phyloP scores from a whole-genome alignment of 2,888 invertebrate genomes.

The Sminthurinus aureus region DNA sequence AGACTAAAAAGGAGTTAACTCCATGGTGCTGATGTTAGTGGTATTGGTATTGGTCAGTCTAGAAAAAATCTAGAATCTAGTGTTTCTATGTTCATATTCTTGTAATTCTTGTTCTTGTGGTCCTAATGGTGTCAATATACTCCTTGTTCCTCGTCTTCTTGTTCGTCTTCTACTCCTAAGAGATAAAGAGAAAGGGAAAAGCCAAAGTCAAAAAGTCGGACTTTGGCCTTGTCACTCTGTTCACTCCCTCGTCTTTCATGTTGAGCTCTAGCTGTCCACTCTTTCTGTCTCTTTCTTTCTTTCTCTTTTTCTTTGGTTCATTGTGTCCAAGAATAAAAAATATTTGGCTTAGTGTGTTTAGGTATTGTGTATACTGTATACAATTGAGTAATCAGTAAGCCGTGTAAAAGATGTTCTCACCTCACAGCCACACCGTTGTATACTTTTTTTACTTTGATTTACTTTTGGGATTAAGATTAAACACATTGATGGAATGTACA shows the following conservation, averaged over 20 bases:
- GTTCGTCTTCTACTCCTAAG: background rate
- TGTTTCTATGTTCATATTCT: background rate
- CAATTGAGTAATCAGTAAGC: background rate
- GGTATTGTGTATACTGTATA: no score
- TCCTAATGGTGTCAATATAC: background rate
- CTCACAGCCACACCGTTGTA: no score
- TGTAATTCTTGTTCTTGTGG: background rate
- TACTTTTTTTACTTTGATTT: background rate
- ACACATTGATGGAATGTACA: background rate
- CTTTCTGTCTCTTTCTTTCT: background rate
- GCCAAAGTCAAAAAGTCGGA: background rate
- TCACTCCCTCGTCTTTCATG: conserved; percentile 4
- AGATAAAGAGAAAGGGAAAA: background rate
- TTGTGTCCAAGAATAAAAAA: background rate
- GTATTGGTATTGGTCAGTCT: background rate
- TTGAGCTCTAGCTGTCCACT: background rate
- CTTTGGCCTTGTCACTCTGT: background rate
- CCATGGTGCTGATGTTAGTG: background rate
- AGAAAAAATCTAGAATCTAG: no score
- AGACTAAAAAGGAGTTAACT: background rate
- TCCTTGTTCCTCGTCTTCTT: background rate
- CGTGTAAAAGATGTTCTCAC: background rate
- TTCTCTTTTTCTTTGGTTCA: background rate
- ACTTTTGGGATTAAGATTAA: background rate
- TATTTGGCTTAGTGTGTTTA: background rate